These are phyloP conservation scores for Luffia ferchaultella DNA, from an alignment of 2,888 invertebrate genomes.

Conservation along the genomic window DNA sequence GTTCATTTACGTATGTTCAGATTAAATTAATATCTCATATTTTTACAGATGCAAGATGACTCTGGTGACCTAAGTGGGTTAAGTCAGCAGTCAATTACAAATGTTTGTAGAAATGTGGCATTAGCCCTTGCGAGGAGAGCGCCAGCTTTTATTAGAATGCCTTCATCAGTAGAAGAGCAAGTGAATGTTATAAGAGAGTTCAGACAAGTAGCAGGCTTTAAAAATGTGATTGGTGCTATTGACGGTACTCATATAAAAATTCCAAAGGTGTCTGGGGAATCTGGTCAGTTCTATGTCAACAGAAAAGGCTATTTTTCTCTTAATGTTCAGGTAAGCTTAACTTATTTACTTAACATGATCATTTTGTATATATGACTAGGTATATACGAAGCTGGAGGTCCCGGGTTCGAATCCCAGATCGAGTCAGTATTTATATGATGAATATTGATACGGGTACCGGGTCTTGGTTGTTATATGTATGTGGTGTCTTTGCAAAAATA, in stretches of 20 bases:
- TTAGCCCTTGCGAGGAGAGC: not conserved
- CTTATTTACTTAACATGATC: not conserved
- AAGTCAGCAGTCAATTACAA: conserved; percentile 2
- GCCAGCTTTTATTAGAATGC: conserved; percentile 1
- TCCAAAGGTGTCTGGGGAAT: conserved; percentile 9
- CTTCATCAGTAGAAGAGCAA: not conserved
- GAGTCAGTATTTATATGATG: too few species aligned
- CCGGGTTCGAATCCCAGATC: too few species aligned
- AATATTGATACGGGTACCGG: too few species aligned
- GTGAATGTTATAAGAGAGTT: not conserved
- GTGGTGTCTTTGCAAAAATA: too few species aligned
- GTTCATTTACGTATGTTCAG: not conserved
- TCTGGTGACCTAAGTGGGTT: conserved; percentile 6
- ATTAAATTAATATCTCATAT: not conserved
- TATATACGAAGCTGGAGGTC: too few species aligned
- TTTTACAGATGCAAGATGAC: conserved; percentile 8
- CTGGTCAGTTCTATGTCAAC: conserved; percentile 11
- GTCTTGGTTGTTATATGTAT: too few species aligned
- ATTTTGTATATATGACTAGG: not conserved
- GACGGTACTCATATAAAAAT: conserved; percentile 14
- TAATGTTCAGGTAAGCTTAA: conserved; percentile 5
- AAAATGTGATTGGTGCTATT: conserved; percentile 9
- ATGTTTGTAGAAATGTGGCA: conserved; percentile 1
- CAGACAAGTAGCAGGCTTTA: conserved; percentile 1
- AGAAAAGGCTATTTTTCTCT: conserved; percentile 12